A percentile compares a stretch with the other conserved stretches of the same genome.
These are phyloP conservation scores for Catostylus mosaicus DNA, from an alignment of 30 jellyfish, hydroid and myxozoan genomes.

Conservation along the genomic window DNA sequence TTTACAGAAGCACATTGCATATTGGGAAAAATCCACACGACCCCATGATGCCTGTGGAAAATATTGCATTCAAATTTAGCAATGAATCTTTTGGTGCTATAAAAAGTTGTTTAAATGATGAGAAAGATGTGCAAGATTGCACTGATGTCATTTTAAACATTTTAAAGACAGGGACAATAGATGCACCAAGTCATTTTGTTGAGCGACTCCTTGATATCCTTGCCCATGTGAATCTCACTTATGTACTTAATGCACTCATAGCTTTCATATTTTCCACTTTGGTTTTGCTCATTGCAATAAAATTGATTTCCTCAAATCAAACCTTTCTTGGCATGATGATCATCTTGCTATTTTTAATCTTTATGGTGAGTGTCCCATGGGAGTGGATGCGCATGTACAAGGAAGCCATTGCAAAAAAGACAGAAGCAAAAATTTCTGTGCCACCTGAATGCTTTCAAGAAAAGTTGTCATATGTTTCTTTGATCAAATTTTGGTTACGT, in stretches of 20 bases:
- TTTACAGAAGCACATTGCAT: conserved; percentile 12
- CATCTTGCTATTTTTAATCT: conserved; percentile 11
- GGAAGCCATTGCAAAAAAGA: conserved; percentile 56
- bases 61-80: neutral
- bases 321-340: conserved; percentile 18
- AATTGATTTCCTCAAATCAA: conserved; percentile 4
- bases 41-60: neutral
- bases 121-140: conserved; percentile 23
- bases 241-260: neutral
- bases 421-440: conserved; percentile 3
- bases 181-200: neutral
- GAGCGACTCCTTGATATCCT: neutral
- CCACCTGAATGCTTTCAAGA: conserved; percentile 60
- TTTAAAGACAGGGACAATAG: conserved; percentile 7
- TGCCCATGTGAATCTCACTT: conserved; percentile 10
- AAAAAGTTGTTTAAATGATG: conserved; percentile 14
- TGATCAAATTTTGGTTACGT: conserved; percentile 53
- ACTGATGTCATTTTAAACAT: neutral
- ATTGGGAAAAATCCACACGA: neutral
- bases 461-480: conserved; percentile 26
- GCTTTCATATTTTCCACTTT: neutral
- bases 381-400: conserved; percentile 90
- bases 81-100: neutral
- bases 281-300: neutral
- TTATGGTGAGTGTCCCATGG: conserved; percentile 80